Evolutionary conservation across 2,888 invertebrate species (phyloP).

Genomic region (Anodontia alba): DNA sequence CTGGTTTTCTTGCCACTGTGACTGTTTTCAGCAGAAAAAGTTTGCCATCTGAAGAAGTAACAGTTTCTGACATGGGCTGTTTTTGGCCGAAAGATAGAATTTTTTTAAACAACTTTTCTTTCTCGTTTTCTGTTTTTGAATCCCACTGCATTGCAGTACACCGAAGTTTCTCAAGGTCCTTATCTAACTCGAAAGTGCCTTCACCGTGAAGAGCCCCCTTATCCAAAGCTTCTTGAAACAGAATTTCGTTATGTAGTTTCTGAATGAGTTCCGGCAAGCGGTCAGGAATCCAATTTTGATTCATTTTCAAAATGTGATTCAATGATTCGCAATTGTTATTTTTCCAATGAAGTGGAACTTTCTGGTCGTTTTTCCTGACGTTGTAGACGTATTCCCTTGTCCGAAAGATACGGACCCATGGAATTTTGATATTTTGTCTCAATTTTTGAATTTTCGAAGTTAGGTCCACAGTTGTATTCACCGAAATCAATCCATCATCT

Average conservation of each 20-base stretch:
- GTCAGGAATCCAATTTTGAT: slow-evolving; percentile 42
- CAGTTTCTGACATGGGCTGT: neutral
- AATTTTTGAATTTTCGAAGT: slow-evolving; percentile 14
- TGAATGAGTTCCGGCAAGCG: slow-evolving; percentile 35
- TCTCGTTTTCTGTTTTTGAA: slow-evolving; percentile 21
- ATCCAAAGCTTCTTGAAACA: slow-evolving; percentile 30
- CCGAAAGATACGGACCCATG: slow-evolving; percentile 13
- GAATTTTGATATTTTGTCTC: slow-evolving; percentile 2
- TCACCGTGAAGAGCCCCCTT: slow-evolving; percentile 33
- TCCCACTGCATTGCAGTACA: slow-evolving; percentile 1
- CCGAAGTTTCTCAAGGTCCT: neutral
- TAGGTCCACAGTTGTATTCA: slow-evolving; percentile 27
- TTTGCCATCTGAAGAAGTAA: no score
- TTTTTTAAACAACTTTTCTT: slow-evolving; percentile 7
- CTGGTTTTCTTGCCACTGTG: no score
- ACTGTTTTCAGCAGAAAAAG: no score
- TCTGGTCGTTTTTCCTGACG: neutral
- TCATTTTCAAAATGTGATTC: slow-evolving; percentile 43
- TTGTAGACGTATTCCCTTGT: slow-evolving; percentile 26
- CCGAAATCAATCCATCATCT: neutral
- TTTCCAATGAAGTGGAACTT: slow-evolving; percentile 29
- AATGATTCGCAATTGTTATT: slow-evolving; percentile 39
- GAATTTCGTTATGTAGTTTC: slow-evolving; percentile 26
- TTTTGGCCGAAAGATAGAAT: slow-evolving; percentile 3
- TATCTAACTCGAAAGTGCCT: slow-evolving; percentile 23